These are phyloP conservation scores for Sakesphorus luctuosus DNA, from an alignment of 2,113 vertebrate species.

Conservation along the genomic window DNA sequence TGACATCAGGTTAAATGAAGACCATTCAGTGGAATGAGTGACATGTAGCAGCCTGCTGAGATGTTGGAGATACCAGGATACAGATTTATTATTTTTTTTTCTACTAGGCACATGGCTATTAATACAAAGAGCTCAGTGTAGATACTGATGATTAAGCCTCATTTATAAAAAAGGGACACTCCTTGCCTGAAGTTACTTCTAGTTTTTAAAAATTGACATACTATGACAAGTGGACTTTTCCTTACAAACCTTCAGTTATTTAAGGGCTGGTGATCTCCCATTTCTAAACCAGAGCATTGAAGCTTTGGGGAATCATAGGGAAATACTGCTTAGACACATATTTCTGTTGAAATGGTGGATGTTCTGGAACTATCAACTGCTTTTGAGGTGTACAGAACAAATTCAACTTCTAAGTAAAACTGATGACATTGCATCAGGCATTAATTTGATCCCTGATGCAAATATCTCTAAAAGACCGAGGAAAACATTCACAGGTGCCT, in stretches of 20 bases:
- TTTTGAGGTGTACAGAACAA: background rate
- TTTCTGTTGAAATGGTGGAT: background rate
- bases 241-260: background rate
- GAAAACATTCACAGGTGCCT: background rate
- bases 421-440: rapidly evolving
- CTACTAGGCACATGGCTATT: conserved; percentile 8
- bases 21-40: conserved; percentile 48
- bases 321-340: background rate
- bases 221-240: background rate
- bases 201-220: background rate
- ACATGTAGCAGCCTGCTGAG: conserved; percentile 63
- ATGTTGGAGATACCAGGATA: conserved; percentile 36
- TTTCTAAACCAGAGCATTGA: background rate
- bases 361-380: background rate
- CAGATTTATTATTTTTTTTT: background rate
- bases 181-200: conserved; percentile 26
- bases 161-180: conserved; percentile 19
- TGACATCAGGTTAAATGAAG: conserved; percentile 28
- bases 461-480: background rate
- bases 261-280: background rate
- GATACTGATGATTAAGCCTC: background rate
- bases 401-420: background rate
- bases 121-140: conserved; percentile 51
- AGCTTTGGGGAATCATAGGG: background rate
- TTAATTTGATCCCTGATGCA: background rate